Base-by-base conservation (phyloP, 2,797 vertebrate species). In the Gila robusta region DNA sequence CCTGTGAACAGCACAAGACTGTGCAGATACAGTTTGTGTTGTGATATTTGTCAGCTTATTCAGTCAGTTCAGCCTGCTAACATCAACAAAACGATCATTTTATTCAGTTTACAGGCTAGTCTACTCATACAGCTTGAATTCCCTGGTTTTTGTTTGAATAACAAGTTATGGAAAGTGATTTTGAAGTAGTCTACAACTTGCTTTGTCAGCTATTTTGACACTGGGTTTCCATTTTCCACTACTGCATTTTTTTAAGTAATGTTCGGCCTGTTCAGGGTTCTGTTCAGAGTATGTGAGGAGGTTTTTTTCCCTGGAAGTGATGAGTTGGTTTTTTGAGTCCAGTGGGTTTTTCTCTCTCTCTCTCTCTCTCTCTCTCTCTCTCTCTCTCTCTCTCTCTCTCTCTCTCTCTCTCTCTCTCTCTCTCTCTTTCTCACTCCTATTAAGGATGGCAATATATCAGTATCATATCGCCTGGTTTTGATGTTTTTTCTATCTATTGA, bases 1-100 rank as follows among this genome's bases (percentile, higher is more conserved):
- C 82, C 90, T 91, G 91, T 74, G 86, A 93, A 93, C 92, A 91
- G 85, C 91, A 90, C 92, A 91, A 91, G 71, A 88, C 87, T 70
- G 73, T 79, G 79, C 73, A 91, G 90, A 91, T 88, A 89, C n/a
- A 44, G 54, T 64, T 74, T 82, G n/a, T 64, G 54, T 17, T 76
- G 23, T 52, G 32, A 26, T 70, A 17, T 78, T 78, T 69, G 19
- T 56, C 76, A 62, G 10, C 14, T 14, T 44, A 28, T 66, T 79
- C n/a, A 28, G 76, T 56, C 59, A n/a, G 35, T 37, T 79, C 41
- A 39, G 44, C 56, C 9, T 64, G 56, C 59, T 62, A 54, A 91
- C 83, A 52, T 66, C 54, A 17, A 37, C 23, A 69, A 56, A 82
- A 69, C 2, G 2, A 66, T 66, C 1, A 35, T 64, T 79, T 64